Conservation (phyloP, 2,113 vertebrate genomes). For the Antidorcas marsupialis region DNA sequence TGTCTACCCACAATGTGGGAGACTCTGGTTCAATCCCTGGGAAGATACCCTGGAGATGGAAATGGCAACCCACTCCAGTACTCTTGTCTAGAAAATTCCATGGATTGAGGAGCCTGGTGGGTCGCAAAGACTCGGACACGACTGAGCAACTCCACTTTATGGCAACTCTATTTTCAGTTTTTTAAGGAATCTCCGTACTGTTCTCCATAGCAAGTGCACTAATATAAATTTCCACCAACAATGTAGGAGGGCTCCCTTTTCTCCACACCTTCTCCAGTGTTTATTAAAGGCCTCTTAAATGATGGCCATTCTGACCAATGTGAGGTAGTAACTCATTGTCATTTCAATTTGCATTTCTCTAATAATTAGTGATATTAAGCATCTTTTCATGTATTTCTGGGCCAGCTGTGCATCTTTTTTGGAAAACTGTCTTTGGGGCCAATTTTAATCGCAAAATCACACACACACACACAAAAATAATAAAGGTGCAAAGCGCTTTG, state of each 20-base stretch:
- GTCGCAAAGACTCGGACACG: too few relatives aligned
- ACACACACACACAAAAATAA: too few relatives aligned
- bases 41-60: too few relatives aligned
- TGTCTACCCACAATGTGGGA: too few relatives aligned
- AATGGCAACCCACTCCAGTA: too few relatives aligned
- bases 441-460: not conserved
- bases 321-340: not conserved
- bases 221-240: not conserved
- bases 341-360: not conserved
- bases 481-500: not conserved
- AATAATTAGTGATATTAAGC: not conserved
- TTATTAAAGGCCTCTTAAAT: not conserved
- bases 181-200: not conserved
- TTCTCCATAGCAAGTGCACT: not conserved
- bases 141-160: not conserved
- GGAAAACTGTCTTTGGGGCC: not conserved
- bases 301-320: not conserved
- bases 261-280: not conserved
- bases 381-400: not conserved
- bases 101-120: too few relatives aligned
- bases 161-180: not conserved
- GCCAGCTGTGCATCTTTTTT: not conserved
- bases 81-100: too few relatives aligned
- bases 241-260: not conserved
- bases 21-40: too few relatives aligned